Conservation (phyloP, 2,113 vertebrate species). For the Sturnus vulgaris region DNA sequence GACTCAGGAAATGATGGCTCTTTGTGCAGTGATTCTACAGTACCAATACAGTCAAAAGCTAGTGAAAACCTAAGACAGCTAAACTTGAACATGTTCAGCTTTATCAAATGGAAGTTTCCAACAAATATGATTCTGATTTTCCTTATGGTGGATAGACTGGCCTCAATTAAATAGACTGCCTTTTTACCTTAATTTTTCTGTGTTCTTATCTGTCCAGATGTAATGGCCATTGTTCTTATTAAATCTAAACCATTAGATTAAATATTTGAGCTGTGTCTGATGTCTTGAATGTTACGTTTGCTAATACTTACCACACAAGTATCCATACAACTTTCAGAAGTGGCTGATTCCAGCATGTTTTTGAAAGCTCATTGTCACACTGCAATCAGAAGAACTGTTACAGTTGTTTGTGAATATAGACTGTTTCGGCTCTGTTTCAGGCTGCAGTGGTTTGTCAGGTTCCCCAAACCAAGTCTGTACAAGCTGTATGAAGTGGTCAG, state of each 20-base stretch:
- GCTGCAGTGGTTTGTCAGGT: neutral
- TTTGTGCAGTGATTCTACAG: neutral
- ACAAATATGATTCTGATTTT: neutral
- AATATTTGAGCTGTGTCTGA: neutral
- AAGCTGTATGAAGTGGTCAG: neutral
- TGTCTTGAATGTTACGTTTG: neutral
- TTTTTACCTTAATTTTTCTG: neutral
- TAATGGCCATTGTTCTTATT: neutral
- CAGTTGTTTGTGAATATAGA: neutral
- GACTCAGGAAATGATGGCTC: neutral
- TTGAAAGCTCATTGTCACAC: neutral
- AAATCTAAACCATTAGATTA: neutral
- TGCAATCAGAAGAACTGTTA: neutral
- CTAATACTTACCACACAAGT: neutral
- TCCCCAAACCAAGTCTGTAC: neutral
- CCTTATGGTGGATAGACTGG: neutral
- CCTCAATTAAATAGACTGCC: neutral
- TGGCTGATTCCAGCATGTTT: neutral
- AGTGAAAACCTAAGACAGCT: neutral
- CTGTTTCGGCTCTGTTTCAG: neutral
- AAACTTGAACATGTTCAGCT: neutral
- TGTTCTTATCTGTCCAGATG: neutral
- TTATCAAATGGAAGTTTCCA: neutral
- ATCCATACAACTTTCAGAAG: neutral
- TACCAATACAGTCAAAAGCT: neutral